Conservation (phyloP, 2,888 invertebrate species). For the Orthosia gothica region DNA sequence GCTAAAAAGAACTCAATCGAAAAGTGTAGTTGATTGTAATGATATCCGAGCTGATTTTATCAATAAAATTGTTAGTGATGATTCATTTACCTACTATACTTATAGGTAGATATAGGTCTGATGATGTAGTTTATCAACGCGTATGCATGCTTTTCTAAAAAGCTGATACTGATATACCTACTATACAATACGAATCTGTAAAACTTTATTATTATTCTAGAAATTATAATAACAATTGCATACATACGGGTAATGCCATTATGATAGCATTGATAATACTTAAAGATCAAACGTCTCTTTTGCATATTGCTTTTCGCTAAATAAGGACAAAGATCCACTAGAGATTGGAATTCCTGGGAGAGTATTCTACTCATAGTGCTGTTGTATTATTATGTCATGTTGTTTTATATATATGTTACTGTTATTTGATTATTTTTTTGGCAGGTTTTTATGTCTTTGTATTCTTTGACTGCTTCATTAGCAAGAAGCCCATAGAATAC, state of each 20-base stretch:
- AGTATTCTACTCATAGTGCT: background rate
- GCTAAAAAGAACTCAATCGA: background rate
- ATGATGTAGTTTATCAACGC: background rate
- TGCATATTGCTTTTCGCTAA: conserved; percentile 1
- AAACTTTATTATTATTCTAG: background rate
- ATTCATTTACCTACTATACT: background rate
- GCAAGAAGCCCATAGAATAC: background rate
- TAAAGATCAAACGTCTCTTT: background rate
- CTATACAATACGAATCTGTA: too few relatives aligned
- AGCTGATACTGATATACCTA: background rate
- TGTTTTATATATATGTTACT: background rate
- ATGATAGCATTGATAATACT: background rate
- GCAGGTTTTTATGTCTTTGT: background rate
- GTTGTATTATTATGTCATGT: background rate
- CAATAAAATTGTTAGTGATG: background rate
- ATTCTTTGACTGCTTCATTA: background rate
- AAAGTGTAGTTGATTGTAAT: background rate
- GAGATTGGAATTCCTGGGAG: conserved; percentile 24
- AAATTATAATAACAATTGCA: background rate
- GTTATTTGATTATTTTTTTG: background rate
- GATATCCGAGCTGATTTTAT: background rate
- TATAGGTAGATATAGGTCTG: background rate
- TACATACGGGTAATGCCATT: background rate
- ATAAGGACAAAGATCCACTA: background rate
- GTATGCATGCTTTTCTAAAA: background rate